phyloP scores from a whole-genome alignment of 2,888 invertebrate genomes.

The Drosophila nr. perissopoda region DNA sequence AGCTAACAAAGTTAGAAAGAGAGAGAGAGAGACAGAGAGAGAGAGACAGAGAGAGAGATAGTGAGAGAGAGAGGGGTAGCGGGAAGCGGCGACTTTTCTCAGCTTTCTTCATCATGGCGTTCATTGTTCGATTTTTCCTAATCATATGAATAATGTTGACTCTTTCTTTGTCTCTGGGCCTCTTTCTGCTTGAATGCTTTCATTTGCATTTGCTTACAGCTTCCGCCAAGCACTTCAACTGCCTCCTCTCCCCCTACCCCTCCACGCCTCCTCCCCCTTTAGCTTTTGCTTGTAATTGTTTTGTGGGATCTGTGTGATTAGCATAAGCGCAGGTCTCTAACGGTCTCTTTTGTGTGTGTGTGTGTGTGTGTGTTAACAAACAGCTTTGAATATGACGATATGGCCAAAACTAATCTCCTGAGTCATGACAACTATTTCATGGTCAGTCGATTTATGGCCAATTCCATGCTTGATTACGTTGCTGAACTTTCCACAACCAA shows the following conservation, averaged over 20 bases:
- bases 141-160: conserved; percentile 72
- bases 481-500: conserved; percentile 39
- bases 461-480: conserved; percentile 42
- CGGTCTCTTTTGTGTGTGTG: conserved; percentile 36
- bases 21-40: background rate
- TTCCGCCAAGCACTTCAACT: conserved; percentile 49
- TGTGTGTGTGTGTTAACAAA: conserved; percentile 13
- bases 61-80: background rate
- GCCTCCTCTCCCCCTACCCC: background rate
- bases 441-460: conserved; percentile 45
- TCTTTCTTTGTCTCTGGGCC: conserved; percentile 35
- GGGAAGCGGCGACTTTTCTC: conserved; percentile 22
- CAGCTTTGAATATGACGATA: conserved; percentile 24
- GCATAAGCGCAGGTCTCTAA: conserved; percentile 57
- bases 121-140: conserved; percentile 78
- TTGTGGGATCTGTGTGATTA: conserved; percentile 48
- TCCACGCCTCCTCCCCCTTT: background rate
- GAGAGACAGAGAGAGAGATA: background rate
- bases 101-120: conserved; percentile 56
- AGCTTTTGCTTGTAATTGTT: conserved; percentile 42
- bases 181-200: conserved; percentile 73
- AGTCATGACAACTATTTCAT: conserved; percentile 41
- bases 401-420: conserved; percentile 31
- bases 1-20: conserved; percentile 1
- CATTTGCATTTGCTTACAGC: conserved; percentile 69